Evolutionary conservation across 2,888 invertebrate species (phyloP).

Genomic region (Nebria salina): DNA sequence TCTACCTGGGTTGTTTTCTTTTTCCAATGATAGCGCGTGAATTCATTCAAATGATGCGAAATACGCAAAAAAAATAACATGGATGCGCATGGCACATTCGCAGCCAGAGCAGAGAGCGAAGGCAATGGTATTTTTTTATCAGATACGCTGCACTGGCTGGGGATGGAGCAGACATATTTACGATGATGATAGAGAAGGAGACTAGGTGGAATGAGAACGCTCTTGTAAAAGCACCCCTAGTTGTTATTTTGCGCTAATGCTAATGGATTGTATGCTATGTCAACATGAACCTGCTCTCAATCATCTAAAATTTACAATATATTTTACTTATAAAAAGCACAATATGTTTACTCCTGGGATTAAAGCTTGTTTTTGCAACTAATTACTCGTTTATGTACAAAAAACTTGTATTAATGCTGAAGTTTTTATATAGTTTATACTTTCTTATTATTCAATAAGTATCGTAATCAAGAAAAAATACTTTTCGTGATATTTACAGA

Average conservation of each 20-base stretch:
- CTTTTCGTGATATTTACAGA: too few species aligned
- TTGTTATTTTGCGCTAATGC: slow-evolving; percentile 56
- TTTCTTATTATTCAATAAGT: too few species aligned
- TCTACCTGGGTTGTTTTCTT: slow-evolving; percentile 58
- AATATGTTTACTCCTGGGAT: slow-evolving; percentile 12
- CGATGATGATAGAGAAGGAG: neutral
- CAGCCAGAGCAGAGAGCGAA: too few species aligned
- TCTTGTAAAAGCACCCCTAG: slow-evolving; percentile 48
- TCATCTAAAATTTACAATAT: neutral
- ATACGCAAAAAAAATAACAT: too few species aligned
- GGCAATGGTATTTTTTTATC: neutral
- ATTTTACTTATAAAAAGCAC: neutral
- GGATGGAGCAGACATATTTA: neutral
- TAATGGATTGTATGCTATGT: slow-evolving; percentile 54
- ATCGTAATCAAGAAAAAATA: too few species aligned
- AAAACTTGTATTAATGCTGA: too few species aligned
- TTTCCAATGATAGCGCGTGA: slow-evolving; percentile 54
- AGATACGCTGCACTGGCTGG: neutral
- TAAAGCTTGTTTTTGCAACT: neutral
- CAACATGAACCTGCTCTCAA: slow-evolving; percentile 30
- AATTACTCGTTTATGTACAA: too few species aligned
- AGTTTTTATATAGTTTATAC: too few species aligned
- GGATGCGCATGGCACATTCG: too few species aligned
- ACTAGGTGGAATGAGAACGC: neutral
- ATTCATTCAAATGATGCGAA: slow-evolving; percentile 12